These are phyloP conservation scores for Aix galericulata DNA, from an alignment of 2,113 vertebrate species.

Conservation along the genomic window DNA sequence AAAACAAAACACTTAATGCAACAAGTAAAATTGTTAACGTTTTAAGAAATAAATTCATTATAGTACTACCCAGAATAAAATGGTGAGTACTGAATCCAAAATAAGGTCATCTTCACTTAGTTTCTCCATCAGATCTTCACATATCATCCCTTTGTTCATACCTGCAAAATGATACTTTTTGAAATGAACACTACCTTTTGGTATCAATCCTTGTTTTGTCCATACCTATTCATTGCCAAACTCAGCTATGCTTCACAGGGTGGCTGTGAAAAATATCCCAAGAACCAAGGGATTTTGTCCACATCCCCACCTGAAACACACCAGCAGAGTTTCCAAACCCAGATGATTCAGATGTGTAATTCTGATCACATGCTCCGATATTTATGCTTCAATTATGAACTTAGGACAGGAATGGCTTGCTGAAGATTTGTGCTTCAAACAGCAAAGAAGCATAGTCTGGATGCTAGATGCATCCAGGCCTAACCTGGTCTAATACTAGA, in stretches of 20 bases:
- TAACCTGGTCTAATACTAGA: background rate
- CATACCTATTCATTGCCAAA: background rate
- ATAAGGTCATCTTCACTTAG: background rate
- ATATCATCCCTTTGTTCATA: background rate
- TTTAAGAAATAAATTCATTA: background rate
- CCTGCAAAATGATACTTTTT: background rate
- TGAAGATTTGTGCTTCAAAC: rapidly evolving
- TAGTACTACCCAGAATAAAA: background rate
- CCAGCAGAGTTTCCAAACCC: background rate
- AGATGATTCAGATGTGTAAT: background rate
- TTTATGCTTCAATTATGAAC: background rate
- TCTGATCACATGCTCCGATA: background rate
- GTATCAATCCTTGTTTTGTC: background rate
- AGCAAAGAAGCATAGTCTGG: background rate
- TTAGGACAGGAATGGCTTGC: background rate
- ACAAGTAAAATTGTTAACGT: background rate
- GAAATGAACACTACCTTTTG: background rate
- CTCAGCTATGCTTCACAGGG: background rate
- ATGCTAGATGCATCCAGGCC: background rate
- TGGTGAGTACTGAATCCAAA: background rate
- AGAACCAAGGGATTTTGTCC: background rate
- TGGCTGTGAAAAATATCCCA: rapidly evolving
- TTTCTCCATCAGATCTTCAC: background rate
- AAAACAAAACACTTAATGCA: background rate
- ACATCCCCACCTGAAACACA: background rate